Percentiles rank a stretch among this genome's conserved stretches.
Evolutionary conservation across 1,140 invertebrate genomes (phyloP).

Genomic region (Subanguina moxae): DNA sequence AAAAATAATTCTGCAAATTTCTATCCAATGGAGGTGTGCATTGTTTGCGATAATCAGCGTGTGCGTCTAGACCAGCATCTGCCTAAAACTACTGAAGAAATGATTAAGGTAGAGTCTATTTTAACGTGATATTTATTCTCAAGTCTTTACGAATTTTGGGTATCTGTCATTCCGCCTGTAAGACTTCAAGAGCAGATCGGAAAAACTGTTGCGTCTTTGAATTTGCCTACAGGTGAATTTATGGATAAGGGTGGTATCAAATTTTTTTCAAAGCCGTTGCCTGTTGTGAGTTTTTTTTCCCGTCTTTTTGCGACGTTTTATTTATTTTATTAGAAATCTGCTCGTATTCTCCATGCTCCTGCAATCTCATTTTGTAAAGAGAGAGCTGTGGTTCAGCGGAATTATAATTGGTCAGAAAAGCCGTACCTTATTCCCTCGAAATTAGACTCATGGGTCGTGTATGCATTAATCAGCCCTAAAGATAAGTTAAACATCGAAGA

Average conservation of each 20-base stretch:
- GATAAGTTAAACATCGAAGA: not conserved
- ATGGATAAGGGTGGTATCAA: no score
- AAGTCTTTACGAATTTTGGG: not conserved
- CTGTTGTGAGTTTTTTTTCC: not conserved
- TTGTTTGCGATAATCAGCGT: constrained; percentile 18
- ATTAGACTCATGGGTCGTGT: not conserved
- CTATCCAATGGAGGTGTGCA: constrained; percentile 17
- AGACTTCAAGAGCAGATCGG: no score
- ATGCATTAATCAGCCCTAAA: not conserved
- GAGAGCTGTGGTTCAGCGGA: not conserved
- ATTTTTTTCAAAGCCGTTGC: no score
- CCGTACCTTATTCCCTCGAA: not conserved
- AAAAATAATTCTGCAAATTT: no score
- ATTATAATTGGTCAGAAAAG: not conserved
- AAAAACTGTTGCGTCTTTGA: no score
- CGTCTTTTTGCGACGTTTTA: not conserved
- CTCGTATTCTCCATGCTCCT: not conserved
- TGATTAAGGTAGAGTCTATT: constrained; percentile 21
- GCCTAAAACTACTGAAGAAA: not conserved
- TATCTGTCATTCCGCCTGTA: not conserved
- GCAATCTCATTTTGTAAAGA: not conserved
- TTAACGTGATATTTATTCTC: no score
- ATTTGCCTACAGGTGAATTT: no score
- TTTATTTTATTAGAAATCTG: not conserved
- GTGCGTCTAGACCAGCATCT: constrained; percentile 4